Base-by-base conservation (phyloP, 2,797 vertebrate genomes). In the Etheostoma nigrum region DNA sequence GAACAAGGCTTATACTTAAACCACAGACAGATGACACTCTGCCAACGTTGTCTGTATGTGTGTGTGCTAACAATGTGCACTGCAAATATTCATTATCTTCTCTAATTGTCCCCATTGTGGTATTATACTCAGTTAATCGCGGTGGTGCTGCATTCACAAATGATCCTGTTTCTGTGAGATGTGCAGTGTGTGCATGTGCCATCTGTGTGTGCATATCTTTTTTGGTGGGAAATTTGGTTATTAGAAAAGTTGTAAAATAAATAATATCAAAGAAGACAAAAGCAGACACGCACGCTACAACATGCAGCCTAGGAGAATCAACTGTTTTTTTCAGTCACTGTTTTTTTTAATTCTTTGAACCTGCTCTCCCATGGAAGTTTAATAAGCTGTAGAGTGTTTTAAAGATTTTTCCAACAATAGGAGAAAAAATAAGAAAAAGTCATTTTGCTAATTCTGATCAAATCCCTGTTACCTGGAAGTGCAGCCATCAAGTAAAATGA, bases 71-170 rank as follows among this genome's bases (percentile, higher is more conserved):
- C 21, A 13, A 36, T 72, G 64, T 52, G 45, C 65, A 13, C 47
- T 53, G 63, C 53, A 85, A 78, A 86, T 72, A 79, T 74, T 49
- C 62, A 88, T 86, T 80, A 83, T 86, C 74, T 70, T 14, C 68
- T 60, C 70, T 57, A 53, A 81, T 36, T 81, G 72, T 83, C 72
- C 54, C 55, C 30, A 11, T 64, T 72, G 53, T 70, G 30, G 33
- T 21, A 27, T 65, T 61, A 40, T 40, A 64, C 21, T 52, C 25
- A 2, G 64, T 69, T 59, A 49, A 76, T 69, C 3, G 11, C 19
- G 25, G 44, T 13, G 23, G 45, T 52, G 33, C 14, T 36, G 44
- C 42, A 59, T 67, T 42, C 61, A 19, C 36, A 64, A 45, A 74
- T 19, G 25, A 53, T 76, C 19, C 23, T 52, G 45, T 82, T 70